Evolutionary conservation across 2,888 invertebrate species (phyloP), one percentile per base, ranked within the genome.

Genomic region (Allacma fusca): DNA sequence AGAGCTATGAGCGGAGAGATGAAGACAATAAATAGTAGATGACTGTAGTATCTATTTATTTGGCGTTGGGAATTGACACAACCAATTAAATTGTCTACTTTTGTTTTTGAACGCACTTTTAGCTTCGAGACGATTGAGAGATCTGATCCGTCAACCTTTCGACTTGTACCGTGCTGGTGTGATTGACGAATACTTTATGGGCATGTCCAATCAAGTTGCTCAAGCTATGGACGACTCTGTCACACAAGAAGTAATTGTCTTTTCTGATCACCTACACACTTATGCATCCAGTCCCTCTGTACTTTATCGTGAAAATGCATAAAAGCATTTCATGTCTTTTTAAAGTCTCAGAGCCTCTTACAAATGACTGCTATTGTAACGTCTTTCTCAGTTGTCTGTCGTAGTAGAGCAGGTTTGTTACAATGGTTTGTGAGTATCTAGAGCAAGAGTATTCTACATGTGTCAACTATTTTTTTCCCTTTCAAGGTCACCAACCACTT

Each of bases 211-310:
- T 87, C 96, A 96, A 89, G 95, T 95, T 26, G 95, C 96, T 0
- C 95, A 96, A 87, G 95, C 95, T 85, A 95, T 96, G 94, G 96
- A 96, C 86, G 95, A 96, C 86, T 95, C 95, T 0, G 94, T 96
- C 82, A 96, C 96, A 0, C 89, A 89, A 85, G 90, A 90, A 86
- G 89, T 89, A 84, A 80, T 68, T 29, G n/a, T 40, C 26, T 21
- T 21, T 26, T 23, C 24, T 62, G 5, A 23, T 62, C 2, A 62
- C 2, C 21, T 68, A 28, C 50, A n/a, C n/a, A n/a, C 2, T 9
- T n/a, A 50, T 16, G 19, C n/a, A 50, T 4, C 40, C 40, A 9
- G 13, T n/a, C n/a, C n/a, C n/a, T n/a, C n/a, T n/a, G n/a, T n/a
- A n/a, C n/a, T n/a, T n/a, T n/a, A n/a, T n/a, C n/a, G n/a, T n/a